Percentiles rank a stretch among this genome's conserved stretches.
These are phyloP conservation scores for Volucella inanis DNA, from an alignment of 2,888 invertebrate genomes.

Conservation along the genomic window DNA sequence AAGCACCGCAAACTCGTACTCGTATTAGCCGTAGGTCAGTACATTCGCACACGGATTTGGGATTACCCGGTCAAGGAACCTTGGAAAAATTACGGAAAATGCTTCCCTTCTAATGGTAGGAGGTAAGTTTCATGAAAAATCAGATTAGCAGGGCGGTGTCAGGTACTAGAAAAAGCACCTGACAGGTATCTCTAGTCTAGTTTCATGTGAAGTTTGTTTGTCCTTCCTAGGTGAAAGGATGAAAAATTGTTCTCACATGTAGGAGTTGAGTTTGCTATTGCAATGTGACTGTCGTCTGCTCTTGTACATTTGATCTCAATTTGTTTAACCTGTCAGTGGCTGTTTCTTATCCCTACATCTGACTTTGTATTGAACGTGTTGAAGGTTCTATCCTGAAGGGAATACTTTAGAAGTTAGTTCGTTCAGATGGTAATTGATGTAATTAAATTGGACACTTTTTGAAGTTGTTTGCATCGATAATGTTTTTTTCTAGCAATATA, in stretches of 20 bases:
- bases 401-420: constrained; percentile 14
- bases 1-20: neutral
- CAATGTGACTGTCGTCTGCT: constrained; percentile 19
- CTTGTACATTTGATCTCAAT: constrained; percentile 47
- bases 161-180: neutral
- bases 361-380: constrained; percentile 43
- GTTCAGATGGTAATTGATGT: neutral
- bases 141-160: constrained; percentile 46
- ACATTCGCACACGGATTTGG: constrained; percentile 52
- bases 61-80: constrained; percentile 42
- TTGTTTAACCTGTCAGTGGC: constrained; percentile 63
- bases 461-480: neutral
- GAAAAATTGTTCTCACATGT: constrained; percentile 53
- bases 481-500: no score
- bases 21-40: constrained; percentile 48
- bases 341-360: constrained; percentile 7
- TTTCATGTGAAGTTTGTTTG: constrained; percentile 6
- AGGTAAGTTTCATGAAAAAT: constrained; percentile 24
- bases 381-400: constrained; percentile 26
- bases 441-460: constrained; percentile 34
- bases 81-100: constrained; percentile 29
- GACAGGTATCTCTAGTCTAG: constrained; percentile 5
- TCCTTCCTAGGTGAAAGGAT: constrained; percentile 50
- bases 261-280: neutral
- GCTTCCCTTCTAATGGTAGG: neutral